Evolutionary conservation across 2,113 vertebrate species (phyloP), one percentile per base, ranked within the genome.

Genomic region (Odocoileus virginianus): DNA sequence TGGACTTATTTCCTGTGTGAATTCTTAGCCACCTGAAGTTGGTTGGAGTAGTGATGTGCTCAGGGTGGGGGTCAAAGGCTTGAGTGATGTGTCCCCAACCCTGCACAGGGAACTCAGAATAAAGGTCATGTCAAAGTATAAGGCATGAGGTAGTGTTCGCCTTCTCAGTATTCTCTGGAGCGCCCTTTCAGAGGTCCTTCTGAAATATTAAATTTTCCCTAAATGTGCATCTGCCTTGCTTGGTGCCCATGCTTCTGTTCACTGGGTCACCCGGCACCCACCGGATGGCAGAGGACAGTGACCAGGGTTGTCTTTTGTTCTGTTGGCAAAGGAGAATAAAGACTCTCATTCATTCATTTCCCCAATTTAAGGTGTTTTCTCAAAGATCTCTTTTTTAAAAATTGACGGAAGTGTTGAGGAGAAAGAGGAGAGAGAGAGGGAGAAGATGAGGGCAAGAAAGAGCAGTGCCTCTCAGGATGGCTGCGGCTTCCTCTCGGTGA

Each of bases 131-230:
- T 28, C 9, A 0, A n/a, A 74, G 57, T n/a, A 1, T 2, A 40
- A 40, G 15, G 47, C 15, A 0, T 8, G 25, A 55, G 55, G 15
- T 33, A 30, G 30, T 21, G 0, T 58, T 10, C 0, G 30, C 45
- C 6, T 64, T 61, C 45, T 21, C 7, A 9, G 45, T 8, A 0
- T 55, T 19, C 45, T 27, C 13, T 6, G 36, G 60, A 61, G 52
- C n/a, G 28, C 28, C 50, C 16, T 36, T 60, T 30, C 57, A 12
- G 36, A 7, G 43, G 89, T 76, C 43, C 58, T 54, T 95, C 36
- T 58, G 74, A 96, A 55, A 33, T 2, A 25, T 0, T 19, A 15
- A 40, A 19, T 60, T 94, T 54, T 57, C 28, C 64, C 84, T 27
- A 2, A 1, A 81, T 7, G 8, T 6, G 3, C 16, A 7, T 64